Conservation (phyloP, 2,113 vertebrate genomes). For the Phalacrocorax pelagicus region DNA sequence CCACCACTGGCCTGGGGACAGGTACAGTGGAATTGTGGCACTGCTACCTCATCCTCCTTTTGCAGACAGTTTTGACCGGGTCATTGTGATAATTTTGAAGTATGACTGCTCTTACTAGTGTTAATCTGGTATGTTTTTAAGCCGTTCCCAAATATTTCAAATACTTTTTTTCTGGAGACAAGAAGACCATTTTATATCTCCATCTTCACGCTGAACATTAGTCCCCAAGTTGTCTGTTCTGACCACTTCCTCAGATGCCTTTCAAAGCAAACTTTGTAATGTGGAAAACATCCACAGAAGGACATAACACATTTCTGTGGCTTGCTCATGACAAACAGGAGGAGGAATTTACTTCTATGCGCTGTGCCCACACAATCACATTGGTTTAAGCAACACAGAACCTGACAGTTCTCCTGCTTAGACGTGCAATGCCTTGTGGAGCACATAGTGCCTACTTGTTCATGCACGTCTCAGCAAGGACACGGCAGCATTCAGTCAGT, state of each 20-base stretch:
- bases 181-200: constrained; percentile 1
- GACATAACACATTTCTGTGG: background rate
- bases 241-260: background rate
- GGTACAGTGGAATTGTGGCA: background rate
- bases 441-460: background rate
- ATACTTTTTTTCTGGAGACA: constrained; percentile 17
- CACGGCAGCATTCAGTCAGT: background rate
- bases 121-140: constrained; percentile 27
- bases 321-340: background rate
- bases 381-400: background rate
- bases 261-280: constrained; percentile 45
- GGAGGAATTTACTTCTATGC: background rate
- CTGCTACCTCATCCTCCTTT: background rate
- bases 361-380: background rate
- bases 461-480: background rate
- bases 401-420: background rate
- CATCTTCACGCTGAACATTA: constrained; percentile 27
- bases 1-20: background rate
- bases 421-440: background rate
- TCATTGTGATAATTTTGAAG: constrained; percentile 2
- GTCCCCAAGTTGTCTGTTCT: constrained; percentile 8
- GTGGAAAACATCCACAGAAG: background rate
- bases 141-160: background rate
- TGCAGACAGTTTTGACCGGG: background rate
- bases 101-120: background rate